Conservation (phyloP, 2,888 invertebrate genomes). For the Cantharis rufa region DNA sequence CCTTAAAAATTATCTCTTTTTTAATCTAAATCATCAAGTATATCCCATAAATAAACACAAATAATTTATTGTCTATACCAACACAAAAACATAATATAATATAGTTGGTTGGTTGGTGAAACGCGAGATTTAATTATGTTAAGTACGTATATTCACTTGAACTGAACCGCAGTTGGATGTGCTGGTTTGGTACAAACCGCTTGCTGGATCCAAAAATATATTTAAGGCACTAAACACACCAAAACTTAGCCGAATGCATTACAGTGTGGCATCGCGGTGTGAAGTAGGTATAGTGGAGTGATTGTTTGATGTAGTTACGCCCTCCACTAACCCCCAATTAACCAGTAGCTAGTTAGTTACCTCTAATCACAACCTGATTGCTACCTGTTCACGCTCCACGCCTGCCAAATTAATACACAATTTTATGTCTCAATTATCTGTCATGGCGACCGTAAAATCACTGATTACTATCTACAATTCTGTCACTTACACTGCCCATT, state of each 20-base stretch:
- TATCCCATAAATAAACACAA: neutral
- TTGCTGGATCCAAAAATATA: conserved; percentile 31
- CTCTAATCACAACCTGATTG: conserved; percentile 54
- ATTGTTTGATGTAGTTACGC: conserved; percentile 55
- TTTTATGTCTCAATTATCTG: conserved; percentile 46
- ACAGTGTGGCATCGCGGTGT: conserved; percentile 29
- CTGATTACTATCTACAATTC: conserved; percentile 36
- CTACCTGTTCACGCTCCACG: conserved; percentile 53
- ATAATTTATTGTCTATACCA: neutral
- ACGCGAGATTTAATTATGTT: neutral
- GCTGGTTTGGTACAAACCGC: neutral
- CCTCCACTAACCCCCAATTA: conserved; percentile 55
- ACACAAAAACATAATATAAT: too few relatives aligned
- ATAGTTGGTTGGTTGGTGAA: neutral
- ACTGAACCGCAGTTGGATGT: conserved; percentile 7
- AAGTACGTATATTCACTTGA: neutral
- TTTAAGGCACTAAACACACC: conserved; percentile 36
- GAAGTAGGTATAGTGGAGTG: conserved; percentile 41
- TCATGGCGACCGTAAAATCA: conserved; percentile 33
- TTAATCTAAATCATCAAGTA: neutral
- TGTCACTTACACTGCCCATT: conserved; percentile 27
- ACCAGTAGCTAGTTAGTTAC: conserved; percentile 55
- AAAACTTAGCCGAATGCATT: conserved; percentile 28
- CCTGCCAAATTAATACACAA: conserved; percentile 51
- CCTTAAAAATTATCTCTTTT: conserved; percentile 1